Evolutionary conservation across 2,113 vertebrate species (phyloP), one percentile per base, ranked within the genome.

Genomic region (Calyptommatus sinebrachiatus): DNA sequence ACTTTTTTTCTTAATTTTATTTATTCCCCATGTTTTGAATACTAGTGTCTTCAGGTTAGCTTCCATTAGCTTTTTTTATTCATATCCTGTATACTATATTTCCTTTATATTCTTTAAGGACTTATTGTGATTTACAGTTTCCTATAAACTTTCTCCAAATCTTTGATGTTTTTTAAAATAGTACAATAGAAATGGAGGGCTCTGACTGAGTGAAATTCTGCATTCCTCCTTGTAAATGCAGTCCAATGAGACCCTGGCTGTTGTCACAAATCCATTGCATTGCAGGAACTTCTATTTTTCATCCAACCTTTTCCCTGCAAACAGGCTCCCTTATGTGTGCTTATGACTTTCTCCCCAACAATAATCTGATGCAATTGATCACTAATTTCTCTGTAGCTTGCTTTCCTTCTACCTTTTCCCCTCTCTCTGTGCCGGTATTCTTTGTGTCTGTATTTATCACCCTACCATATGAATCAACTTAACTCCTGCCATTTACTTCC

Each of bases 301-400:
- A 75, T 70, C 53, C 65, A 62, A 16, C 22, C 65, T n/a, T n/a
- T 69, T 48, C 65, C 75, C 57, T 31, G 53, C 79, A 69, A 53
- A n/a, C 65, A 48, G 72, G 12, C 50, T 73, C 22, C 16, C 48
- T 75, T 35, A 62, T 7, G 11, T 57, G 35, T 75, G 50, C 65
- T 75, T 81, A 14, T 61, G 35, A 65, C 75, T 69, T 75, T 81
- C 61, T n/a, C 31, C 61, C n/a, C 46, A 72, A 81, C 79, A 75
- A 75, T 61, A 75, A 81, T 81, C 24, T 68, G 31, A 69, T 65
- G 48, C 75, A 69, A 72, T 26, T 73, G 78, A 72, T 79, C 61
- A 26, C 21, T 74, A 31, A 81, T 45, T 24, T 50, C 35, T 50
- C 29, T 35, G 20, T 80, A 35, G 72, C 28, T 28, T 1, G 21